These are phyloP conservation scores for Oscheius sp. DNA, from an alignment of 2,888 invertebrate genomes.

Conservation along the genomic window DNA sequence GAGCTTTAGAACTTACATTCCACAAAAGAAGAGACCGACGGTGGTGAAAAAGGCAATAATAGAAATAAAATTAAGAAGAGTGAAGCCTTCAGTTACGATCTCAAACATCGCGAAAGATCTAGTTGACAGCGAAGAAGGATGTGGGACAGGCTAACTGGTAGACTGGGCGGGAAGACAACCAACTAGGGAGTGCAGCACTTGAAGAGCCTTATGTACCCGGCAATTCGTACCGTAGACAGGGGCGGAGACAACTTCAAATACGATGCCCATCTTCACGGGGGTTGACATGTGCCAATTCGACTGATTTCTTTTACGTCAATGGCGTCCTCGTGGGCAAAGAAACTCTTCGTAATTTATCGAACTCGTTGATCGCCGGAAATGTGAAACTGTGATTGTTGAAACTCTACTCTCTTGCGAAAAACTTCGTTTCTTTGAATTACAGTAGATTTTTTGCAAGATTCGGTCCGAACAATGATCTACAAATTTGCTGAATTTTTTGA, in stretches of 20 bases:
- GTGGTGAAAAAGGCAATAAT: constrained; percentile 80
- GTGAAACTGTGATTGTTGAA: too few species aligned
- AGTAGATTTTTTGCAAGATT: too few species aligned
- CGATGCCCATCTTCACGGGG: background rate
- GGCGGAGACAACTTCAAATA: background rate
- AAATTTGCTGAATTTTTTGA: too few species aligned
- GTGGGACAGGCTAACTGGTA: background rate
- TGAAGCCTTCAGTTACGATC: constrained; percentile 65
- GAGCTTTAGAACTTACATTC: constrained; percentile 80
- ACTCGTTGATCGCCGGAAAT: too few species aligned
- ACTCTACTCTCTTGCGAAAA: too few species aligned
- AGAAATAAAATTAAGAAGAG: constrained; percentile 66
- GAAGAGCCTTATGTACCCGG: background rate
- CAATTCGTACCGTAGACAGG: background rate
- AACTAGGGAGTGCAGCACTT: background rate
- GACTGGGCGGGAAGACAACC: background rate
- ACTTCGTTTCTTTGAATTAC: too few species aligned
- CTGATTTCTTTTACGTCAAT: too few species aligned
- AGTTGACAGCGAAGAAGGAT: background rate
- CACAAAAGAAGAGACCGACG: constrained; percentile 84
- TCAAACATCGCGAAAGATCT: constrained; percentile 57
- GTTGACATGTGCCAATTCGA: background rate
- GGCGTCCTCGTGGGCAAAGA: too few species aligned
- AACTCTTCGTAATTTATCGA: too few species aligned
- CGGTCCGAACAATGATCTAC: too few species aligned